Conservation (phyloP, 1,140 invertebrate genomes). For the Triops cancriformis region DNA sequence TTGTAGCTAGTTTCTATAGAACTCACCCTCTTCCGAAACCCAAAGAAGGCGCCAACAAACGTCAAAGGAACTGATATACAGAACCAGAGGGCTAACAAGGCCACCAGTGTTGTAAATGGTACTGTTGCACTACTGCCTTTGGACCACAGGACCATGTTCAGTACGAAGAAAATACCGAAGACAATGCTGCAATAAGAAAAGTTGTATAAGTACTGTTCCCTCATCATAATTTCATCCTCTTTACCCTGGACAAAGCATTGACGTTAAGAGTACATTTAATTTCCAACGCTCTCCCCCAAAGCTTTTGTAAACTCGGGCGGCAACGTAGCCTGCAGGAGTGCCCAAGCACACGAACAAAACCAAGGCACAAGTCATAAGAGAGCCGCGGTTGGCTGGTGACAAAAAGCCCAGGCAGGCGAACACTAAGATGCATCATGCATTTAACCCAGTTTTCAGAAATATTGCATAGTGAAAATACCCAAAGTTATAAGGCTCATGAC, state of each 20-base stretch:
- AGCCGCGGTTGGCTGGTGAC: slow-evolving; percentile 94
- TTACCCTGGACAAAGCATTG: slow-evolving; percentile 90
- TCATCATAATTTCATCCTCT: slow-evolving; percentile 30
- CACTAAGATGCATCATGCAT: slow-evolving; percentile 43
- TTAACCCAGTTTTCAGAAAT: background rate
- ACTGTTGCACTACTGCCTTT: slow-evolving; percentile 91
- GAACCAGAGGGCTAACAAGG: slow-evolving; percentile 93
- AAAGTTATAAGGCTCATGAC: slow-evolving; percentile 57
- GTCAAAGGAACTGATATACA: slow-evolving; percentile 95
- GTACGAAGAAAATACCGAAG: slow-evolving; percentile 88
- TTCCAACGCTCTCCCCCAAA: slow-evolving; percentile 98
- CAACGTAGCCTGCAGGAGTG: slow-evolving; percentile 90
- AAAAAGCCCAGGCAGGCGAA: slow-evolving; percentile 97
- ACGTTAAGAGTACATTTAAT: slow-evolving; percentile 90
- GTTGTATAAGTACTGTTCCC: background rate
- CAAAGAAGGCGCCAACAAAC: slow-evolving; percentile 96
- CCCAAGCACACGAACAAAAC: slow-evolving; percentile 91
- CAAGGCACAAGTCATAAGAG: slow-evolving; percentile 95
- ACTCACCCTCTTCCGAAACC: slow-evolving; percentile 86
- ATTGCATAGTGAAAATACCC: slow-evolving; percentile 32
- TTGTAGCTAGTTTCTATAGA: background rate
- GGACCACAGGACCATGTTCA: slow-evolving; percentile 92
- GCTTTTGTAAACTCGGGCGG: slow-evolving; percentile 93
- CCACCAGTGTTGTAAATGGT: slow-evolving; percentile 94
- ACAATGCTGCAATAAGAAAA: slow-evolving; percentile 60